Base-by-base conservation (phyloP, 2,797 vertebrate genomes). In the Fistularia commersonii region DNA sequence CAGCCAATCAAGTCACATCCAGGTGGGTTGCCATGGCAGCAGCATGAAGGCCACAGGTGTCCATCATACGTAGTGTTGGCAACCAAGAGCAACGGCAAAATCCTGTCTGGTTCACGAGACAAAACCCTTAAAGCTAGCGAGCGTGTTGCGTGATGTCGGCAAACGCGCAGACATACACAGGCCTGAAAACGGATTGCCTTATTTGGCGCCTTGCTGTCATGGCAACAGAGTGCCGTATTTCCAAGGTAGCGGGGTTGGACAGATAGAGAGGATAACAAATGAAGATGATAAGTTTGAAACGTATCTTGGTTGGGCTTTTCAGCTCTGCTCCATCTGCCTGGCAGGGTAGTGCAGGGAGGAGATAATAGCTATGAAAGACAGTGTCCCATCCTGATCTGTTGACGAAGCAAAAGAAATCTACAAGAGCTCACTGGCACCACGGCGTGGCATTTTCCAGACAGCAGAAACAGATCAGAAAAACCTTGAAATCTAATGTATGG, bases 121-220 rank as follows among this genome's bases (percentile, higher is more conserved):
- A 6, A 14, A 48, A 46, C 38, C 47, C 42, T 10, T 8, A 36
- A 44, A 3, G 33, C 36, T 11, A 38, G 32, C 11, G 48, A 54
- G 40, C 45, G 45, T 35, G 35, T 6, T 13, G 47, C 48, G 33
- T 56, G 38, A 46, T 14, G 31, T 47, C 48, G 7, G 14, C 11
- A 11, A 13, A 11, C 12, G 6, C 37, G 32, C 15, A 49, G 42
- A 57, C 32, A 59, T 34, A 56, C 23, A 47, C 36, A 66, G 46
- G 41, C 59, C 74, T 64, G 51, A 72, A 72, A 61, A 52, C 54
- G 38, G 32, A 64, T 72, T 51, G 43, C 41, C 48, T 56, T 45
- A 60, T 49, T 62, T 12, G 0, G 51, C 41, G 49, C 66, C 75
- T 51, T 54, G 73, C 73, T 66, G 64, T 47, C 80, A 79, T 86